Evolutionary conservation across 2,888 invertebrate species (phyloP), one percentile per base, ranked within the genome.

Genomic region (Hypolimnas misippus): DNA sequence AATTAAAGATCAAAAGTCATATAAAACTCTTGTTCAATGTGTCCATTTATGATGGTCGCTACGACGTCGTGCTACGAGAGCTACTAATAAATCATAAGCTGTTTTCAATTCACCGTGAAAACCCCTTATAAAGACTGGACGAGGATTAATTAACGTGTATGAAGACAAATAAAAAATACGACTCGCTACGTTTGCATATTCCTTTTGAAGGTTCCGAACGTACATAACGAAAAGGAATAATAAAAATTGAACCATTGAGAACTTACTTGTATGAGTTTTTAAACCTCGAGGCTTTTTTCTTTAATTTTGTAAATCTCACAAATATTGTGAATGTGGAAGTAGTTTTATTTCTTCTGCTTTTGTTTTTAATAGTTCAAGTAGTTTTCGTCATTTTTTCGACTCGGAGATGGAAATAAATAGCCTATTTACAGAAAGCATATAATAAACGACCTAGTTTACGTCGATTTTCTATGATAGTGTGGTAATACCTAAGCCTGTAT

Each of bases 61-160:
- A 40, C 42, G 42, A 42, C 42, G 16, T 8, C 17, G 42, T 2
- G 17, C 17, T 17, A 42, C 42, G 89, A n/a, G n/a, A n/a, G n/a
- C n/a, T n/a, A 89, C 90, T 89, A 89, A 90, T 87, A n/a, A n/a
- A n/a, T 86, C 88, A 90, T 89, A 89, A 89, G 87, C 82, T 89
- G 89, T 90, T 89, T 90, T 89, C 89, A 89, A 89, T 90, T 89
- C 86, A 78, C 83, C 86, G 86, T 88, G 87, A 89, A 89, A 89
- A 89, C 87, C 72, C 69, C 86, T 87, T 87, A 87, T 89, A 89
- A 89, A 88, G 80, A 79, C 82, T 72, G 75, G 78, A 77, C 80
- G 75, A n/a, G 72, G 73, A 75, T 78, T 84, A 88, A 89, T 89
- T 88, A 89, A 84, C 51, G 14, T 63, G 55, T 58, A 57, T 64